Evolutionary conservation across 2,888 invertebrate genomes (phyloP).

Genomic region (Oligia strigilis): DNA sequence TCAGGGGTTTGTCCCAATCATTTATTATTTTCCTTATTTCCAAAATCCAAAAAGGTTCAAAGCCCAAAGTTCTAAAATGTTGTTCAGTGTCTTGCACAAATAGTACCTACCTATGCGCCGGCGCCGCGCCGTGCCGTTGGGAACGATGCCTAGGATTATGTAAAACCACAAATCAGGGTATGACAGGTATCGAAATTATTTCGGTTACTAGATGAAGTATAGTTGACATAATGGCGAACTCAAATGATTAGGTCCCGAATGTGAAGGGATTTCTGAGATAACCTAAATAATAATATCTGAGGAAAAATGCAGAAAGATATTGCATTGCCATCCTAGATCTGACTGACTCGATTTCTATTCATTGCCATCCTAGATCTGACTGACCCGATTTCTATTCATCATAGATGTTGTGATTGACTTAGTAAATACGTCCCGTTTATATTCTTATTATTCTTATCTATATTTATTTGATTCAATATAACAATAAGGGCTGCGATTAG

Average conservation of each 20-base stretch:
- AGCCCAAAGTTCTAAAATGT: no score
- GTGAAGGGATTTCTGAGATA: neutral
- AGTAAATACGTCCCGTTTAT: conserved; percentile 22
- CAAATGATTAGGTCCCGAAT: neutral
- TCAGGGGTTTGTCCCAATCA: neutral
- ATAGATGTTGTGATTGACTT: neutral
- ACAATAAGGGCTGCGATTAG: conserved; percentile 14
- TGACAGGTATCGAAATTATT: neutral
- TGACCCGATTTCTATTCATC: conserved; percentile 3
- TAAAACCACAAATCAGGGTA: neutral
- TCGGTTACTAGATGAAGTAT: neutral
- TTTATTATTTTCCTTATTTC: neutral
- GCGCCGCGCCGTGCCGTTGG: neutral
- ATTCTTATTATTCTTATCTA: conserved; percentile 13
- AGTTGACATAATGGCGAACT: neutral
- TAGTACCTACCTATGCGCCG: neutral
- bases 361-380: neutral
- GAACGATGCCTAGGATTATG: neutral
- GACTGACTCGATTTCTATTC: neutral
- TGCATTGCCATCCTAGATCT: neutral
- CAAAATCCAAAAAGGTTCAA: neutral
- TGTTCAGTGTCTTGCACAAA: neutral
- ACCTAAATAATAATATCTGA: neutral
- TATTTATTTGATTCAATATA: conserved; percentile 3
- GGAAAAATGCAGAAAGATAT: neutral